Conservation (phyloP, 1,140 invertebrate species). For the Drosophila tani region DNA sequence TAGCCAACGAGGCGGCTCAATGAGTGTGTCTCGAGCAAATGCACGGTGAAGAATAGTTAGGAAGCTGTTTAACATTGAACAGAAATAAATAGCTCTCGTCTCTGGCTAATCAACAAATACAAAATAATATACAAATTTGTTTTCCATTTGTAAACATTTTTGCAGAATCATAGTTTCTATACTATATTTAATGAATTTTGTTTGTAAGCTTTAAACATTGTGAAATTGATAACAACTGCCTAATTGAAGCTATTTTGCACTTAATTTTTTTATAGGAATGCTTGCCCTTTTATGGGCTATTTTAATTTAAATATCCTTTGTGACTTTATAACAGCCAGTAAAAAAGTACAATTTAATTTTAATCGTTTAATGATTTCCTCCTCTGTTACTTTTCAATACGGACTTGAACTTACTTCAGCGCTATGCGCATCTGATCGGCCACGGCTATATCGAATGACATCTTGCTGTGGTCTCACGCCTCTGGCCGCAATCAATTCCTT, state of each 20-base stretch:
- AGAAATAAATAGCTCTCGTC: no score
- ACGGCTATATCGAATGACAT: conserved; percentile 84
- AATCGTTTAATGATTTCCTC: background rate
- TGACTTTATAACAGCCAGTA: no score
- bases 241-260: no score
- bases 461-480: conserved; percentile 48
- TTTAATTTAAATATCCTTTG: no score
- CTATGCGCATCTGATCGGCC: conserved; percentile 82
- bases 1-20: background rate
- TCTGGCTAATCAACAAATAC: background rate
- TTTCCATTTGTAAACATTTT: background rate
- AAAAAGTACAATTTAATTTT: background rate
- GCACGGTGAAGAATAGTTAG: background rate
- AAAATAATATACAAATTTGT: no score
- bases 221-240: background rate
- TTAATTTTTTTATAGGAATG: no score
- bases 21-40: background rate
- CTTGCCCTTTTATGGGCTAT: no score
- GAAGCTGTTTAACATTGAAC: background rate
- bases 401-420: conserved; percentile 68
- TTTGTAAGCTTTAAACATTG: no score
- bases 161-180: background rate
- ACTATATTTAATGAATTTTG: background rate
- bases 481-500: conserved; percentile 47
- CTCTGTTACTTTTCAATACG: no score